phyloP scores from a whole-genome alignment of 1,140 invertebrate species.

The Formica exsecta region DNA sequence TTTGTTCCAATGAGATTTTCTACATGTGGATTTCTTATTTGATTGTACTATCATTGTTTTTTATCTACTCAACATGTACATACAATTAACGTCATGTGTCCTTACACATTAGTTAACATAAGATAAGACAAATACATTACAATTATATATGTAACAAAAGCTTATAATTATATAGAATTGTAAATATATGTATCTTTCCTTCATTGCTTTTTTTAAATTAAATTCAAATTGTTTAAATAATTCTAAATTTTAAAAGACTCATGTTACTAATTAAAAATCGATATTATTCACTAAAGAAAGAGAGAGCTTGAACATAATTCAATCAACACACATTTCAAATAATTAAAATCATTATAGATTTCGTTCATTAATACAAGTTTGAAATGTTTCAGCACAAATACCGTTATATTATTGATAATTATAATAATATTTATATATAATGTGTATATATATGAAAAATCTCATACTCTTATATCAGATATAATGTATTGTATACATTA shows the following conservation, averaged over 20 bases:
- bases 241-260: not conserved
- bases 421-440: not conserved
- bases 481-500: not conserved
- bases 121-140: not conserved
- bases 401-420: conserved; percentile 15
- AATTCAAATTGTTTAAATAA: not conserved
- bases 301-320: not conserved
- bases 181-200: not conserved
- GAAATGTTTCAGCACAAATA: not conserved
- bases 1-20: not conserved
- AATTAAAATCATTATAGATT: not conserved
- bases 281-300: not conserved
- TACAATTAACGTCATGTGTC: not conserved
- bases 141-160: not conserved
- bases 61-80: conserved; percentile 5
- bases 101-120: conserved; percentile 9
- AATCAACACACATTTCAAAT: not conserved
- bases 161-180: not conserved
- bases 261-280: not conserved
- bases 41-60: conserved; percentile 11
- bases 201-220: no score
- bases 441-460: not conserved
- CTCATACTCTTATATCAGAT: not conserved
- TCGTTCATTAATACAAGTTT: not conserved
- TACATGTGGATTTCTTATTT: not conserved